Conservation (phyloP, 2,888 invertebrate genomes). For the Neocrepidodera transversa region DNA sequence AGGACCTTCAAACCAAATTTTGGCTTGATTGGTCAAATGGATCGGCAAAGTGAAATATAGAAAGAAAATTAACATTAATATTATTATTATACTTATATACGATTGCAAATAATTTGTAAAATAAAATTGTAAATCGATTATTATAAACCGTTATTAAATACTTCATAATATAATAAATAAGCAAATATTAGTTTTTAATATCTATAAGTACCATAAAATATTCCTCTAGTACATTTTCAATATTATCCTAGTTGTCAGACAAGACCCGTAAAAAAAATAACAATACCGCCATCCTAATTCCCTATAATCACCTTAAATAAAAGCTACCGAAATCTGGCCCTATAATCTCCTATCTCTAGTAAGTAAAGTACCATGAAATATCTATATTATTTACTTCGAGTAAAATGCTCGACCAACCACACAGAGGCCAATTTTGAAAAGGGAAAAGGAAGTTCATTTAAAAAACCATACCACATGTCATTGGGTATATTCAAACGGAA, state of each 20-base stretch:
- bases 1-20: too few relatives aligned
- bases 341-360: slow-evolving; percentile 52
- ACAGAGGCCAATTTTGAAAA: slow-evolving; percentile 48
- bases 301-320: slow-evolving; percentile 53
- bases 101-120: too few relatives aligned
- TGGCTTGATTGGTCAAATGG: too few relatives aligned
- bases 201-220: not conserved
- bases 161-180: too few relatives aligned
- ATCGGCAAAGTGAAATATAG: too few relatives aligned
- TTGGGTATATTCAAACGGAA: not conserved
- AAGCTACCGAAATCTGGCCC: slow-evolving; percentile 51
- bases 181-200: too few relatives aligned
- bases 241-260: slow-evolving; percentile 7
- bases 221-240: slow-evolving; percentile 8
- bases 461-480: slow-evolving; percentile 42
- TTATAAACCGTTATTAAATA: too few relatives aligned
- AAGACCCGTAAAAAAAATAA: slow-evolving; percentile 33
- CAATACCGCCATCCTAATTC: slow-evolving; percentile 38
- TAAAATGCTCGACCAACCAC: slow-evolving; percentile 51
- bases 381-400: slow-evolving; percentile 56
- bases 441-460: slow-evolving; percentile 43
- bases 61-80: too few relatives aligned
- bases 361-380: slow-evolving; percentile 58
- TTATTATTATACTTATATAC: too few relatives aligned
- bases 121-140: too few relatives aligned